A percentile compares a stretch with the other conserved stretches of the same genome.
Conservation (phyloP, 2,888 invertebrate genomes). For the Ypsolopha sequella region DNA sequence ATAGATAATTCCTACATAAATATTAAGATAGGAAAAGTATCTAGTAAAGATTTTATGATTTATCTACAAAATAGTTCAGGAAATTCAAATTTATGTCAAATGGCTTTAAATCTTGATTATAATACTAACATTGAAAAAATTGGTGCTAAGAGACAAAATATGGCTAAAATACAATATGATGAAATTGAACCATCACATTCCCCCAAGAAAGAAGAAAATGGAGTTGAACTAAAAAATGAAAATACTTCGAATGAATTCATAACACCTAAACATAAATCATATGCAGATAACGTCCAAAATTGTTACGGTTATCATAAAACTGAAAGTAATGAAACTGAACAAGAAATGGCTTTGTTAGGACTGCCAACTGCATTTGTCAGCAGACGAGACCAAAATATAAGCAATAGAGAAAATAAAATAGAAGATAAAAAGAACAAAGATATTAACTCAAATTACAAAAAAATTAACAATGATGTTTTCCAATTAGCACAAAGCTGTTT, state of each 20-base stretch:
- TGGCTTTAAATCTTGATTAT: too few relatives aligned
- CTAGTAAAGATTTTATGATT: not conserved
- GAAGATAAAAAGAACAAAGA: not conserved
- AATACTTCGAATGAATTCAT: too few relatives aligned
- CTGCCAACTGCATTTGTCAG: conserved; percentile 28
- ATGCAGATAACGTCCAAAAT: too few relatives aligned
- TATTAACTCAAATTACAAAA: not conserved
- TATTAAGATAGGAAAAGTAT: not conserved
- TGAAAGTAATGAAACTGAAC: not conserved
- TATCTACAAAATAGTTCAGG: not conserved
- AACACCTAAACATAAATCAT: too few relatives aligned
- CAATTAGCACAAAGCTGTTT: too few relatives aligned
- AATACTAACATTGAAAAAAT: too few relatives aligned
- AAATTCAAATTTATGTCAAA: too few relatives aligned
- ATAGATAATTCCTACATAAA: conserved; percentile 4
- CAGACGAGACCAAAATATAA: not conserved
- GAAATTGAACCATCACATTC: not conserved
- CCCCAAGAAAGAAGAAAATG: too few relatives aligned
- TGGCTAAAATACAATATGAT: not conserved
- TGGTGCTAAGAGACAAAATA: too few relatives aligned
- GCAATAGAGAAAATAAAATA: not conserved
- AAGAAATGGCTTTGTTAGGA: conserved; percentile 21
- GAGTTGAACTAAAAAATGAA: too few relatives aligned
- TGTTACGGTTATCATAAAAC: not conserved
- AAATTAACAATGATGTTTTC: too few relatives aligned